Evolutionary conservation across 2,888 invertebrate species (phyloP).

Genomic region (Cryptus armator): DNA sequence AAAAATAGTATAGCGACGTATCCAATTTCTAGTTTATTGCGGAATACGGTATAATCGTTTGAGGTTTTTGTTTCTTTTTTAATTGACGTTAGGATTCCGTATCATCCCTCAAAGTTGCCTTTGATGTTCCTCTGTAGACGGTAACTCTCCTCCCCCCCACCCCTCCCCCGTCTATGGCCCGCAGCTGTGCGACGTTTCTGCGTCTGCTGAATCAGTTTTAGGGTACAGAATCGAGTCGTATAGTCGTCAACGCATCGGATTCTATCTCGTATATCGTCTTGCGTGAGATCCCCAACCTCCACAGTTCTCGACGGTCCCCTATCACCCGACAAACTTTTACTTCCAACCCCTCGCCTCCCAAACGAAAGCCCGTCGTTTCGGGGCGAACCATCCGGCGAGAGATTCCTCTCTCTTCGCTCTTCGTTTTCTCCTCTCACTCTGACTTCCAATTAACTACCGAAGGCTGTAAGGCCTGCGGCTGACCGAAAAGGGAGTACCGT

Average conservation of each 20-base stretch:
- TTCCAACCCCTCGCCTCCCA: conserved; percentile 17
- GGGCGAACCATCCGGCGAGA: conserved; percentile 46
- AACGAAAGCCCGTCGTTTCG: conserved; percentile 52
- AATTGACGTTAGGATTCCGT: conserved; percentile 21
- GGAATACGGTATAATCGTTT: conserved; percentile 19
- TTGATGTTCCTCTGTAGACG: conserved; percentile 62
- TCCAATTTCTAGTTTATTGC: not conserved
- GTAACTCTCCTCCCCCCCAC: conserved; percentile 56
- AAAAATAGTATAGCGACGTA: not conserved
- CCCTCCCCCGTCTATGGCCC: conserved; percentile 64
- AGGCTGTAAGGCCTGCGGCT: conserved; percentile 63
- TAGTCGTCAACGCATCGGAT: conserved; percentile 22
- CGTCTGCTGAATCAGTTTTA: conserved; percentile 69
- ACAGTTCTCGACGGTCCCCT: conserved; percentile 50
- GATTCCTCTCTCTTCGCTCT: conserved; percentile 11
- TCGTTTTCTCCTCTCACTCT: conserved; percentile 21
- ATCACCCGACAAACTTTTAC: conserved; percentile 61
- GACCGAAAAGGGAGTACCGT: conserved; percentile 62
- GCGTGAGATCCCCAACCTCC: conserved; percentile 52
- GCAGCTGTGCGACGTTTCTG: conserved; percentile 67
- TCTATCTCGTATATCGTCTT: conserved; percentile 57
- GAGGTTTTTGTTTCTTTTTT: conserved; percentile 36
- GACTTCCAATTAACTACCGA: conserved; percentile 68
- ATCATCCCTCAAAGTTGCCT: conserved; percentile 62
- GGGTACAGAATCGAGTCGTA: conserved; percentile 17